Conservation (phyloP, 1,140 invertebrate species). For the Drosophila ohnishii region DNA sequence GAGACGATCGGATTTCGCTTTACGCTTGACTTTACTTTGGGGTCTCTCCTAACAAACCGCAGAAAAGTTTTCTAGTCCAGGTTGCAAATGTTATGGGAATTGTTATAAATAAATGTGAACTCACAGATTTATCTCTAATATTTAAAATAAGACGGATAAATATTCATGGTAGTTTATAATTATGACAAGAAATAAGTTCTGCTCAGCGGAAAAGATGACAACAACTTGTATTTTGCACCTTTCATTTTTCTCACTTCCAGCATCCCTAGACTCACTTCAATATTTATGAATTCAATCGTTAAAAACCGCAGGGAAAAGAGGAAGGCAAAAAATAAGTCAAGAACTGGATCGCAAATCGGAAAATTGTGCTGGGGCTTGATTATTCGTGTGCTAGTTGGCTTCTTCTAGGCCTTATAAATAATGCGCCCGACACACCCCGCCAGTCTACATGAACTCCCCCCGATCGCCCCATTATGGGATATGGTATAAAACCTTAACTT, state of each 20-base stretch:
- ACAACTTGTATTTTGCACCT: not conserved
- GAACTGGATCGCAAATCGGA: constrained; percentile 48
- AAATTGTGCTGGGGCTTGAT: constrained; percentile 42
- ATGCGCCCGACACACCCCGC: constrained; percentile 47
- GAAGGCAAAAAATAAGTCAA: constrained; percentile 28
- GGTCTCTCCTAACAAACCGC: constrained; percentile 23
- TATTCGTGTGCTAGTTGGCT: constrained; percentile 46
- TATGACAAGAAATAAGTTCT: not conserved
- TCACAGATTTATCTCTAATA: not conserved
- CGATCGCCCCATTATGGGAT: constrained; percentile 2
- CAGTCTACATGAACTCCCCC: constrained; percentile 13
- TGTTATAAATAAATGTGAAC: not conserved
- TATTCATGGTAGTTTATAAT: too few species aligned
- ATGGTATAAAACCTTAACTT: constrained; percentile 26
- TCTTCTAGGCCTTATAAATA: constrained; percentile 54
- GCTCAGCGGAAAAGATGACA: not conserved
- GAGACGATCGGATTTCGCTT: constrained; percentile 33
- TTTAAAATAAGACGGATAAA: not conserved
- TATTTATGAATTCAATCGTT: constrained; percentile 44
- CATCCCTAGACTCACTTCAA: constrained; percentile 20
- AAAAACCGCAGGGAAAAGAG: constrained; percentile 13
- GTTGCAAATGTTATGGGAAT: not conserved
- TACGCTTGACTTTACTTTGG: constrained; percentile 43
- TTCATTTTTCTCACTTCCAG: not conserved
- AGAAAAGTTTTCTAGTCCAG: constrained; percentile 14